Evolutionary conservation across 2,888 invertebrate species (phyloP).

Genomic region (Pyrrhosoma nymphula): DNA sequence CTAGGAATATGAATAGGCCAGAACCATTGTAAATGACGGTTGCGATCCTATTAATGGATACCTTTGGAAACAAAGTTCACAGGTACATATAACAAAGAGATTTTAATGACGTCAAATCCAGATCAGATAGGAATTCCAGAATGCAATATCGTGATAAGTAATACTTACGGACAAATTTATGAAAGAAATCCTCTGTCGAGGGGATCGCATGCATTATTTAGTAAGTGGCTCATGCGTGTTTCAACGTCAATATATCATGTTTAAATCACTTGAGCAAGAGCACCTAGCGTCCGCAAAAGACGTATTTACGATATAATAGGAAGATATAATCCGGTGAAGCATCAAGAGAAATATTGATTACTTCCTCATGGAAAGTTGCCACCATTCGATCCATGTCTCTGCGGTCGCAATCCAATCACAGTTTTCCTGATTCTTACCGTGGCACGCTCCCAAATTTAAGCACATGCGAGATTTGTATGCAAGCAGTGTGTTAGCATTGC

Average conservation of each 20-base stretch:
- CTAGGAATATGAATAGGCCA: no score
- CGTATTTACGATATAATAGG: neutral
- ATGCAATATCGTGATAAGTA: conserved; percentile 84
- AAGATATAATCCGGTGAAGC: neutral
- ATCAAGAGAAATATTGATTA: neutral
- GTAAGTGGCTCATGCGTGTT: neutral
- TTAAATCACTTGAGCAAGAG: neutral
- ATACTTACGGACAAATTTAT: neutral
- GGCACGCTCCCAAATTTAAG: neutral
- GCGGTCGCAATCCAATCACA: neutral
- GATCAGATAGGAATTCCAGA: conserved; percentile 85
- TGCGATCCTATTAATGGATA: no score
- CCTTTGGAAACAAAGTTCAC: no score
- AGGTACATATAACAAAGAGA: neutral
- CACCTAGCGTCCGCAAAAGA: neutral
- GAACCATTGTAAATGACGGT: no score
- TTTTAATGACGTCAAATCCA: no score
- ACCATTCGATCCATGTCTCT: neutral
- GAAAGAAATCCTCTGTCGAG: neutral
- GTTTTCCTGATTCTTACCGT: neutral
- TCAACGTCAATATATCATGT: neutral
- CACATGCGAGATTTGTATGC: no score
- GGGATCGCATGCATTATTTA: neutral
- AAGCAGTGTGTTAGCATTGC: no score
- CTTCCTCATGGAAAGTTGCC: conserved; percentile 9